These are phyloP conservation scores for Anseranas semipalmata DNA, from an alignment of 2,113 vertebrate genomes.

Conservation along the genomic window DNA sequence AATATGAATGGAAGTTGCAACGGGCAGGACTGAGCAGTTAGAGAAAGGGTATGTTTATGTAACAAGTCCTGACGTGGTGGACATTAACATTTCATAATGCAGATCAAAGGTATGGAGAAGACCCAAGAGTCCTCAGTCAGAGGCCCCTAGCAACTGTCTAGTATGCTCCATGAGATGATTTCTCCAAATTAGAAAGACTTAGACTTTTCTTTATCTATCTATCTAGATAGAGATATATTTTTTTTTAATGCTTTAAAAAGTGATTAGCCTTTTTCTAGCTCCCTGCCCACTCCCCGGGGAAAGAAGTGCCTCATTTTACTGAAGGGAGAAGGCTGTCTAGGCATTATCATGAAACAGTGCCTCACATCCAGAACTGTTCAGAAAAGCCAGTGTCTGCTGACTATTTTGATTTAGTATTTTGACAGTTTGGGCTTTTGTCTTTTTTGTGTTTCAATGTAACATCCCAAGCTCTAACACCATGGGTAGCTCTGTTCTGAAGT, in stretches of 20 bases:
- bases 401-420: conserved; percentile 38
- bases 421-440: conserved; percentile 35
- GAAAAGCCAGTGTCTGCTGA: not conserved
- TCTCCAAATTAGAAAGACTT: conserved; percentile 73
- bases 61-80: conserved; percentile 61
- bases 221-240: not conserved
- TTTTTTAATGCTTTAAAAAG: not conserved
- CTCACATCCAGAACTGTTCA: not conserved
- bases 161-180: conserved; percentile 56
- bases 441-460: not conserved
- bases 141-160: conserved; percentile 64
- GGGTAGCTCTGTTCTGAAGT: not conserved
- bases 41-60: conserved; percentile 70
- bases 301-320: not conserved
- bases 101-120: conserved; percentile 77
- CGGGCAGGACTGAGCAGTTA: conserved; percentile 32
- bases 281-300: not conserved
- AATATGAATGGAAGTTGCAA: conserved; percentile 56
- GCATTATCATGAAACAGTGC: not conserved
- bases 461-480: not conserved
- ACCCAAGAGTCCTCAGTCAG: conserved; percentile 71
- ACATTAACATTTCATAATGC: conserved; percentile 80
- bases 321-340: not conserved
- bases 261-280: not conserved
- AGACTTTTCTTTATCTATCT: conserved; percentile 33